phyloP scores from a whole-genome alignment of 2,888 invertebrate genomes.

The Drosophila bunnanda region DNA sequence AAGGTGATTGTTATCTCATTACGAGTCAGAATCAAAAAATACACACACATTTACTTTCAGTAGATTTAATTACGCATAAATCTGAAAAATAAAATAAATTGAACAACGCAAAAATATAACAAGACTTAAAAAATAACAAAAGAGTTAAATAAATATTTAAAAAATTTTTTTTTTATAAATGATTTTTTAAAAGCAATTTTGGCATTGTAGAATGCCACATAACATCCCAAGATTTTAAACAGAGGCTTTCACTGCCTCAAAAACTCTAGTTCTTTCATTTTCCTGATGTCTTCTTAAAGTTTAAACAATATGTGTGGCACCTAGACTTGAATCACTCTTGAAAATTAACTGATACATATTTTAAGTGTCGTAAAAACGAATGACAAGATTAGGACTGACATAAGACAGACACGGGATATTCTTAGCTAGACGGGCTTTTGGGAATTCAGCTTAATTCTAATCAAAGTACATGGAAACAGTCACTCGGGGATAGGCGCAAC shows the following conservation, averaged over 20 bases:
- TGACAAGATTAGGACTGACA: not conserved
- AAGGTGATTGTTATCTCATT: not conserved
- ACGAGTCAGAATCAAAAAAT: not conserved
- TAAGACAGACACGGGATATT: slow-evolving; percentile 15
- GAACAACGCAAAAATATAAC: not conserved
- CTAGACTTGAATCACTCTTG: not conserved
- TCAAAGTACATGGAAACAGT: slow-evolving; percentile 64
- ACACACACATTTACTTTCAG: not conserved
- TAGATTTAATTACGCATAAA: not conserved
- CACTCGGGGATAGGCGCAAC: slow-evolving; percentile 34
- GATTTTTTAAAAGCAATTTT: not conserved
- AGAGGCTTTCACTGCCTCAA: not conserved
- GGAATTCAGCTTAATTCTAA: slow-evolving; percentile 29
- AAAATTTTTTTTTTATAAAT: not conserved
- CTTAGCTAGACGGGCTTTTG: slow-evolving; percentile 25
- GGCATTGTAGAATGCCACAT: not conserved
- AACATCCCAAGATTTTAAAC: not conserved
- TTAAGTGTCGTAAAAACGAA: not conserved
- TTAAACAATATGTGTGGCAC: not conserved
- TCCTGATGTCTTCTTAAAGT: not conserved
- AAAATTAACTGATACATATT: not conserved
- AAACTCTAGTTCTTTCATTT: not conserved
- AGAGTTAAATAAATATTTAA: too few relatives aligned
- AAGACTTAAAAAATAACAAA: not conserved
- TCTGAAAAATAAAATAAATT: not conserved